phyloP scores from a whole-genome alignment of 2,113 vertebrate genomes.

The Trogon surrucura region DNA sequence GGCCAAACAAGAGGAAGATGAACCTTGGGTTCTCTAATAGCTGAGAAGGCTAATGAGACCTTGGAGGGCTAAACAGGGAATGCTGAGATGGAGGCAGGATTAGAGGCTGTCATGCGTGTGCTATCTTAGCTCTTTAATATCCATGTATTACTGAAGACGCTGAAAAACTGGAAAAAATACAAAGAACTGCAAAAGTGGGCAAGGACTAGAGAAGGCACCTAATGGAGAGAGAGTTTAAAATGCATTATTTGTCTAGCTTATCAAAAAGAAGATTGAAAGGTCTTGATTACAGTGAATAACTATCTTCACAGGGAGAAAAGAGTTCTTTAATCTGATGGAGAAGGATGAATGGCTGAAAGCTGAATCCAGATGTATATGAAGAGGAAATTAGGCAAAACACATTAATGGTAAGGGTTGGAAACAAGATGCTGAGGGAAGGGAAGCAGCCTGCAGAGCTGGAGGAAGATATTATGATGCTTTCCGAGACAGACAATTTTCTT shows the following conservation, averaged over 20 bases:
- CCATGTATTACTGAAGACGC: neutral
- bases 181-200: neutral
- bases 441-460: neutral
- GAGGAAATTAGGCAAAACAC: conserved; percentile 4
- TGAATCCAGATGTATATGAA: conserved; percentile 13
- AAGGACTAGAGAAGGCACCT: neutral
- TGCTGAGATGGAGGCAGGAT: neutral
- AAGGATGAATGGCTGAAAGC: conserved; percentile 30
- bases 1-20: neutral
- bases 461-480: neutral
- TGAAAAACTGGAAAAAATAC: neutral
- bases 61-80: neutral
- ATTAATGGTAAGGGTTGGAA: neutral
- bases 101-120: accelerated
- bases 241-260: neutral
- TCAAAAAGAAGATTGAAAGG: conserved; percentile 22
- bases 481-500: neutral
- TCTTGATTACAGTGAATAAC: conserved; percentile 39
- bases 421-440: conserved; percentile 9
- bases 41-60: conserved; percentile 1
- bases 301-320: neutral
- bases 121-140: neutral
- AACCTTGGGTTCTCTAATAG: neutral
- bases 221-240: neutral
- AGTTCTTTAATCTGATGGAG: conserved; percentile 24